Evolutionary conservation across 2,113 vertebrate species (phyloP), one percentile per base, ranked within the genome.

Genomic region (Halichoerus grypus): DNA sequence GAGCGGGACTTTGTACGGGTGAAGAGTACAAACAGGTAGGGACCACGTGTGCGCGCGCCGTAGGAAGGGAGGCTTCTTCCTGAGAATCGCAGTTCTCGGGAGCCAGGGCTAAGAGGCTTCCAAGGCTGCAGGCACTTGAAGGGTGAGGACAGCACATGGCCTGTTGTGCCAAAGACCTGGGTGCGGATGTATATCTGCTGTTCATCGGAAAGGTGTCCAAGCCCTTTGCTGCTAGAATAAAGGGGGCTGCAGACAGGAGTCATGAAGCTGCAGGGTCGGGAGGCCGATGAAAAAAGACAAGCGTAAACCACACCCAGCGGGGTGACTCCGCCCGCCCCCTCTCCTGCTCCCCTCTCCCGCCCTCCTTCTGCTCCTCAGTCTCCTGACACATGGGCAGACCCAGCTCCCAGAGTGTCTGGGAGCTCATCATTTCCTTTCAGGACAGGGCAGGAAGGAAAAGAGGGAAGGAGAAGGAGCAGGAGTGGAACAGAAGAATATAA

Each of bases 231-330:
- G 21, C 4, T 28, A 3, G 53, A n/a, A 36, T 46, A 24, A 84
- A 36, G 0, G 28, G 36, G 36, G 26, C 33, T 57, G 53, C 15
- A 11, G 4, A 26, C 21, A 5, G 19, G 4, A 4, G 28, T n/a
- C n/a, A n/a, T 0, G 15, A 22, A 46, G 21, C 39, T 12, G 0
- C 2, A 3, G 28, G 21, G 46, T 19, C n/a, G 15, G 46, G 33
- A 39, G 4, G n/a, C 24, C 5, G 5, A 16, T 21, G 26, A 69
- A 36, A 33, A 57, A n/a, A 12, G 22, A 59, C 46, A 71, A 74
- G 15, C 33, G 46, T 24, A 65, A 83, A n/a, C 15, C 77, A 21
- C 77, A 10, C 46, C 42, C 55, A 42, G 15, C 77, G 28, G 7
- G 3, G 65, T 5, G 53, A 51, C 19, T 1, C 67, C 33, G 24